These are phyloP conservation scores for Pangasianodon hypophthalmus DNA, from an alignment of 2,113 vertebrate genomes.

Conservation along the genomic window DNA sequence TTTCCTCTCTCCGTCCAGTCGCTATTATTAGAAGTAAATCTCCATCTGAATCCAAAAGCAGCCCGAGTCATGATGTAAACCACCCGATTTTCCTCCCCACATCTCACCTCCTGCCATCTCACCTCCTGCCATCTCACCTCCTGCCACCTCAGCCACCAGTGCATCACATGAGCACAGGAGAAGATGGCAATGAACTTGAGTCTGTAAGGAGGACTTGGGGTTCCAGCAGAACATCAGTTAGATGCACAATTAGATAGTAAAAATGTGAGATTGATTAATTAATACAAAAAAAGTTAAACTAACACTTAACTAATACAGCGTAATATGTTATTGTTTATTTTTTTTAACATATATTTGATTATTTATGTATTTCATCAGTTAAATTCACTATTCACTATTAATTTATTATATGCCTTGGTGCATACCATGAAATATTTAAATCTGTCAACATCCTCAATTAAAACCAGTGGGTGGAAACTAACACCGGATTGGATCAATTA, in stretches of 20 bases:
- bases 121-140: not conserved
- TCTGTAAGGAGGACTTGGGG: not conserved
- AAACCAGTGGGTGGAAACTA: not conserved
- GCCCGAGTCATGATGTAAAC: not conserved
- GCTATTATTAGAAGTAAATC: conserved; percentile 62
- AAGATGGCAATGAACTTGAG: not conserved
- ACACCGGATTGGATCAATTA: not conserved
- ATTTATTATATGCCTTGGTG: not conserved
- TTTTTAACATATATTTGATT: not conserved
- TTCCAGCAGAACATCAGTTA: not conserved
- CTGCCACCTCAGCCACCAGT: not conserved
- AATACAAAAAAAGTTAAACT: not conserved
- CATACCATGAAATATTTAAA: not conserved
- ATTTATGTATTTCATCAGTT: not conserved
- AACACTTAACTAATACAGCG: not conserved
- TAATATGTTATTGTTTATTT: not conserved
- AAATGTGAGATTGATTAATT: not conserved
- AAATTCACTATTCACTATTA: not conserved
- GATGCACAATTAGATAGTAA: not conserved
- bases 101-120: not conserved
- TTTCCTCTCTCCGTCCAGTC: conserved; percentile 68
- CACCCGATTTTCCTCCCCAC: not conserved
- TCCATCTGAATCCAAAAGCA: not conserved
- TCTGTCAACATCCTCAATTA: not conserved
- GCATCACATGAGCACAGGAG: not conserved